Base-by-base conservation (phyloP, 2,113 vertebrate genomes). In the Myocastor coypus region DNA sequence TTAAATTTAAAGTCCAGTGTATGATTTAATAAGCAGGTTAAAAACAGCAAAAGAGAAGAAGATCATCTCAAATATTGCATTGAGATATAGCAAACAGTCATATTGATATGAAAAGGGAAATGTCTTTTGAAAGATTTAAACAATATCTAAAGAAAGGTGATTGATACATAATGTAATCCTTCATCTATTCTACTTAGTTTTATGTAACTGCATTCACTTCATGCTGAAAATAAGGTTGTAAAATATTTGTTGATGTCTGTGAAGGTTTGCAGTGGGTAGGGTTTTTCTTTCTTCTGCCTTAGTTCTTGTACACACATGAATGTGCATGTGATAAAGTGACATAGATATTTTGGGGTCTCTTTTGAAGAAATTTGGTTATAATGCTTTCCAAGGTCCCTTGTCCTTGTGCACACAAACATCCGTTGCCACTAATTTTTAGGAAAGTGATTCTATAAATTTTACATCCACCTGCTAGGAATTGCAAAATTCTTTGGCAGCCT, bases 401-500 rank as follows among this genome's bases (percentile, higher is more conserved):
- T 83, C 61, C 52, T 77, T 64, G 28, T 81, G 94, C 73, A 40
- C 34, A 82, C 69, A 92, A 87, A 77, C 82, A 77, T 37, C 30
- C 42, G 19, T 71, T 87, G 84, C 80, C 28, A 87, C 77, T 75
- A 77, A 82, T n/a, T 78, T 92, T 63, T 90, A 87, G 42, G 71
- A 94, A 94, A 61, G 50, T 42, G 59, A 59, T 86, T 94, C 68
- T 87, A 28, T 90, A 77, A 94, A 93, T 87, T 94, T 82, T 93
- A 20, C 9, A 82, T 89, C 78, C 66, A 92, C 82, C 20, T 87
- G 88, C 83, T 85, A 59, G 89, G 87, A 87, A 93, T 57, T 96
- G 83, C 40, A 68, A 90, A 95, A 94, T 90, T 87, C 75, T 42
- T 84, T 93, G 92, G 87, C 92, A 96, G 46, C n/a, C 46, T n/a